Percentiles rank a stretch among this genome's conserved stretches.
Conservation (phyloP, 2,797 vertebrate genomes). For the Uromys caudimaculatus region DNA sequence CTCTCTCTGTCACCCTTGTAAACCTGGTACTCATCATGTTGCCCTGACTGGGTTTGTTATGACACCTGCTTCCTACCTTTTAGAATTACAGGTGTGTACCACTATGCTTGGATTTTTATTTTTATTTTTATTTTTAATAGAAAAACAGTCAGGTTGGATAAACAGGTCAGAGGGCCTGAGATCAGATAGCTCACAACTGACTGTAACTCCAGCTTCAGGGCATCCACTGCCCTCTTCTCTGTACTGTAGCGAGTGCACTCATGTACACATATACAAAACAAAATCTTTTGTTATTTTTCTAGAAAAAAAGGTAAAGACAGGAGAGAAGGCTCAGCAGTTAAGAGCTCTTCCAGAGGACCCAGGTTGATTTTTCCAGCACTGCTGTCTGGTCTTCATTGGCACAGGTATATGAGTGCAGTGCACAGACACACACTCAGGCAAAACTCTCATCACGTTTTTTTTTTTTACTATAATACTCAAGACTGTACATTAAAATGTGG, state of each 20-base stretch:
- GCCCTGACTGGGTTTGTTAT: background rate
- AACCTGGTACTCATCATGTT: background rate
- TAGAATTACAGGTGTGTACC: background rate
- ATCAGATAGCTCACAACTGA: background rate
- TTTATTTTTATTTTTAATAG: background rate
- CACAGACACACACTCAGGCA: background rate
- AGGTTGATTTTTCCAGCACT: background rate
- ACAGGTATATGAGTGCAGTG: background rate
- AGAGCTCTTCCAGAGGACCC: background rate
- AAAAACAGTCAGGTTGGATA: background rate
- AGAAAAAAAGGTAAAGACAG: background rate
- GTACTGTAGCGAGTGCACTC: background rate
- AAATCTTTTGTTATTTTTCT: background rate
- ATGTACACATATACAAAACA: background rate
- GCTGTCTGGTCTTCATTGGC: background rate
- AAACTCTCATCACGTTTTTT: background rate
- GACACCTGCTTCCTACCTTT: background rate
- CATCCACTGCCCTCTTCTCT: background rate
- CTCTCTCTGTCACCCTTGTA: background rate
- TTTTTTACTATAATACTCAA: background rate
- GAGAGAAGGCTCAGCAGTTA: background rate
- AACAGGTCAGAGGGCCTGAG: background rate
- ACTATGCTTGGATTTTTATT: background rate
- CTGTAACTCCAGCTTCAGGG: background rate
- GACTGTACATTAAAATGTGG: background rate